These are phyloP conservation scores for Cyclargus thomasi DNA, from an alignment of 1,140 invertebrate genomes.

Conservation along the genomic window DNA sequence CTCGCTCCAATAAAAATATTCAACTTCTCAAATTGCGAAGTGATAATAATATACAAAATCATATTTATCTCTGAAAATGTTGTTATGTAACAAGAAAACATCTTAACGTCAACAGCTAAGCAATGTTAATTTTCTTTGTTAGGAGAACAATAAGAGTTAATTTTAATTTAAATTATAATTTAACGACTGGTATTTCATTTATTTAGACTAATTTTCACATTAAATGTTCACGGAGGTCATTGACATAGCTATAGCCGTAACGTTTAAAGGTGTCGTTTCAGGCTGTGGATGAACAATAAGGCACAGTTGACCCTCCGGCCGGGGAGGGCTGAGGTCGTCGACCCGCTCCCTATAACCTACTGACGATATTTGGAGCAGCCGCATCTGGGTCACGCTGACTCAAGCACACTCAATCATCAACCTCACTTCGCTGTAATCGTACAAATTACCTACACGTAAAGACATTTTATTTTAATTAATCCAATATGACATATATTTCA, in stretches of 20 bases:
- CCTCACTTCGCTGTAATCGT: slow-evolving; percentile 46
- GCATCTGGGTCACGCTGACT: slow-evolving; percentile 67
- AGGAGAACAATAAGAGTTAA: no score
- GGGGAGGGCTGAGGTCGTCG: slow-evolving; percentile 48
- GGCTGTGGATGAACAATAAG: slow-evolving; percentile 6
- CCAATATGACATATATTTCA: no score
- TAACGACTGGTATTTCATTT: no score
- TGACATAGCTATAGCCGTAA: no score
- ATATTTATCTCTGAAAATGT: not conserved
- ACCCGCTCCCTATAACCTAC: slow-evolving; percentile 70
- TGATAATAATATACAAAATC: not conserved
- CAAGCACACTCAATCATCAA: slow-evolving; percentile 62
- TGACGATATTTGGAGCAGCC: slow-evolving; percentile 64
- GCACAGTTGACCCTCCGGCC: slow-evolving; percentile 41
- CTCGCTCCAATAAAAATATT: not conserved
- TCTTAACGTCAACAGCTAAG: no score
- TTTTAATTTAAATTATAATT: no score
- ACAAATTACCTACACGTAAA: slow-evolving; percentile 30
- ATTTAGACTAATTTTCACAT: no score
- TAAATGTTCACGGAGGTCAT: no score
- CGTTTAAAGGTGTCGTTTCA: not conserved
- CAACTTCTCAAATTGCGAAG: not conserved
- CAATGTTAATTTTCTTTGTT: no score
- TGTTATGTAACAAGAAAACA: no score
- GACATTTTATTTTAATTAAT: slow-evolving; percentile 10